Percentiles rank a stretch among this genome's conserved stretches.
phyloP scores from a whole-genome alignment of 2,113 vertebrate species.

The Tragelaphus scriptus region DNA sequence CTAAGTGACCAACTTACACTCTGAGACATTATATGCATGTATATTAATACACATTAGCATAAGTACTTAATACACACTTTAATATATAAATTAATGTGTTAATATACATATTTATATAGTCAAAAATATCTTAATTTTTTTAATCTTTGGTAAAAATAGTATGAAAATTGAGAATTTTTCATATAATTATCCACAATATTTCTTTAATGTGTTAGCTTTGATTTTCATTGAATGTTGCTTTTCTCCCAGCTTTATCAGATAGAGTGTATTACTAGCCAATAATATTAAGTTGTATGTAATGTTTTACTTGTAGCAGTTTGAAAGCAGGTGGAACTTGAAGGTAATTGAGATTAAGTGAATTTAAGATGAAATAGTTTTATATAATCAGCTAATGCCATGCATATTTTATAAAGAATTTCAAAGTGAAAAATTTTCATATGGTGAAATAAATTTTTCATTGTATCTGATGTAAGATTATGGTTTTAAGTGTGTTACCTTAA shows the following conservation, averaged over 20 bases:
- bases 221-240: slow-evolving; percentile 13
- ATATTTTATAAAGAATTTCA: slow-evolving; percentile 30
- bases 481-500: neutral
- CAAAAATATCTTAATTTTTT: neutral
- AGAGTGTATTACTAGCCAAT: neutral
- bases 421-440: neutral
- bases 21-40: neutral
- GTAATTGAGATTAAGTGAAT: slow-evolving; percentile 19
- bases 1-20: neutral
- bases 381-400: neutral
- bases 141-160: neutral
- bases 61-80: neutral
- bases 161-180: neutral
- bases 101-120: neutral
- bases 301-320: slow-evolving; percentile 35
- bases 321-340: slow-evolving; percentile 49
- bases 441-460: neutral
- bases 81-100: neutral
- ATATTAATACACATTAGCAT: neutral
- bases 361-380: slow-evolving; percentile 28
- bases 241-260: neutral
- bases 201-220: slow-evolving; percentile 24
- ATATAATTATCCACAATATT: neutral
- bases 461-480: neutral
- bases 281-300: slow-evolving; percentile 5